A percentile compares a stretch with the other conserved stretches of the same genome.
Conservation (phyloP, 2,888 invertebrate species). For the Metalampra italica region DNA sequence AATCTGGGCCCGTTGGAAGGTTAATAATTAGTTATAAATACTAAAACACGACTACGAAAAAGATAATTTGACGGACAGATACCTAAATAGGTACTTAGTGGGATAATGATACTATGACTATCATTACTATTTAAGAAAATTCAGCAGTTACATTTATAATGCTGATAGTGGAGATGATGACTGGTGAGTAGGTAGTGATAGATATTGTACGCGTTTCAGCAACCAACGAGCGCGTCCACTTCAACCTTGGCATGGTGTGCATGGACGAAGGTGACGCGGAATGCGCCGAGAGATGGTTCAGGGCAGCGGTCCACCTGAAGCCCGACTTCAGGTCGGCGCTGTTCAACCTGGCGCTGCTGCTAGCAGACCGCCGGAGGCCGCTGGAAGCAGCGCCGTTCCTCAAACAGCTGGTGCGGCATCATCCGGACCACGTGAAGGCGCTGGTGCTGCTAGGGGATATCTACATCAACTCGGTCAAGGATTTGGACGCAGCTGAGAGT, state of each 20-base stretch:
- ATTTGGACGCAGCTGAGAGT: conserved; percentile 95
- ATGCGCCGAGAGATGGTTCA: conserved; percentile 94
- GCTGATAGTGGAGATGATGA: no score
- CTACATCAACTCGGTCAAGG: conserved; percentile 96
- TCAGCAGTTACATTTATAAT: no score
- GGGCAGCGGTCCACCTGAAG: conserved; percentile 91
- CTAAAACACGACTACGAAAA: no score
- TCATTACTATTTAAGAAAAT: no score
- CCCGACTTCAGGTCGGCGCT: conserved; percentile 95
- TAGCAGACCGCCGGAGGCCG: conserved; percentile 93
- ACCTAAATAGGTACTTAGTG: no score
- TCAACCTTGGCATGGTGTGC: conserved; percentile 97
- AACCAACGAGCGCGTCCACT: conserved; percentile 94
- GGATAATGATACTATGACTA: no score
- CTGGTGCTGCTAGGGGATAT: conserved; percentile 96
- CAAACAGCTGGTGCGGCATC: conserved; percentile 92
- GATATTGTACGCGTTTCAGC: conserved; percentile 44
- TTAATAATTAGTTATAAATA: no score
- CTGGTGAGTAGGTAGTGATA: no score
- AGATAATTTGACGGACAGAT: no score
- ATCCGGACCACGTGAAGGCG: conserved; percentile 96
- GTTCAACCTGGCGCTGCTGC: conserved; percentile 93
- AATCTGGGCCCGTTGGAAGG: no score
- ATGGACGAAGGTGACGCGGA: conserved; percentile 96
- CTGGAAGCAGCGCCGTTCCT: conserved; percentile 95